phyloP scores from a whole-genome alignment of 1,140 invertebrate genomes.

The Gonatopus flavifemur region DNA sequence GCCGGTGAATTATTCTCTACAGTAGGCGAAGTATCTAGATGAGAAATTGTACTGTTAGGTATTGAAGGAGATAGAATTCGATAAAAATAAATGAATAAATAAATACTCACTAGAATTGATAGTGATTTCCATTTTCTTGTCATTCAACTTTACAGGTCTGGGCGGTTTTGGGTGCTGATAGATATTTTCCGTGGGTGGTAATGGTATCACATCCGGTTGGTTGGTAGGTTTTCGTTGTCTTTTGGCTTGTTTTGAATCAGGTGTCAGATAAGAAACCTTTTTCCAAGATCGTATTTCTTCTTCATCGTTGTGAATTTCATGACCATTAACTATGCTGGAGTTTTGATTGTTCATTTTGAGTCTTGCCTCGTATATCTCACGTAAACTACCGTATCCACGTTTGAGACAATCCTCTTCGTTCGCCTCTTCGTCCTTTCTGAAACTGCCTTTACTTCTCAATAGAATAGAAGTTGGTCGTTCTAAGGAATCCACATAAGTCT shows the following conservation, averaged over 20 bases:
- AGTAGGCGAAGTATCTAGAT: too few species aligned
- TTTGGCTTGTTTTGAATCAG: slow-evolving; percentile 62
- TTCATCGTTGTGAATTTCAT: slow-evolving; percentile 25
- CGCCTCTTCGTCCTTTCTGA: slow-evolving; percentile 55
- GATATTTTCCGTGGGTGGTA: slow-evolving; percentile 60
- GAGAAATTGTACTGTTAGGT: too few species aligned
- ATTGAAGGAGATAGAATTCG: too few species aligned
- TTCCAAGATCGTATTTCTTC: slow-evolving; percentile 41
- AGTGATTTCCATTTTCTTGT: too few species aligned
- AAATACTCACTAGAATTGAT: too few species aligned
- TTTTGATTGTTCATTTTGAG: slow-evolving; percentile 33
- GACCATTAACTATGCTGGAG: slow-evolving; percentile 19
- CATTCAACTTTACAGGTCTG: slow-evolving; percentile 50
- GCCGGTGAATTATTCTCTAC: too few species aligned
- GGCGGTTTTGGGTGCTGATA: slow-evolving; percentile 66
- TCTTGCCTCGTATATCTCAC: slow-evolving; percentile 71
- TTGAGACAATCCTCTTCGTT: slow-evolving; percentile 31
- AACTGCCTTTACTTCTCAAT: slow-evolving; percentile 64
- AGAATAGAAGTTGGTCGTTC: slow-evolving; percentile 63
- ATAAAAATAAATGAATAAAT: too few species aligned
- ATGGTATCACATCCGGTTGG: slow-evolving; percentile 68
- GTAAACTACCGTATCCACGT: slow-evolving; percentile 66
- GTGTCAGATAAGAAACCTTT: slow-evolving; percentile 40
- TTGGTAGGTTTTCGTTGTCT: slow-evolving; percentile 61
- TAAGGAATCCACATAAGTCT: slow-evolving; percentile 60